Conservation (phyloP, 1,140 invertebrate species). For the Ptiloglossa arizonensis region DNA sequence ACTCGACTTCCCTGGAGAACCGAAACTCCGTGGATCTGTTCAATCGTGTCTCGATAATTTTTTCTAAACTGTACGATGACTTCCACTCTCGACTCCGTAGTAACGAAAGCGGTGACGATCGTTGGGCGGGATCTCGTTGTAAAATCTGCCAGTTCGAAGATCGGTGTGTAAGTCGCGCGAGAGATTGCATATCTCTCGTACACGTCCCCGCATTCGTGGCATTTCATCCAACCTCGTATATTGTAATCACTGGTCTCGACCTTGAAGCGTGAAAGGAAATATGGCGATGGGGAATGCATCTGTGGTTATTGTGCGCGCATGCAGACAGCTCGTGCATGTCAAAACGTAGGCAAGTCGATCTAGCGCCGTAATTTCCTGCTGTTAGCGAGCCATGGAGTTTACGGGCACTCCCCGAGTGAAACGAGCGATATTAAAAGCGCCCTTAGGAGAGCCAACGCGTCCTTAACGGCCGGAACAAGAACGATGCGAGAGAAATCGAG, state of each 20-base stretch:
- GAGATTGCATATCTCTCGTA: too few species aligned
- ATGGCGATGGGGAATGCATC: conserved; percentile 37
- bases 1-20: too few species aligned
- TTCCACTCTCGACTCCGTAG: too few species aligned
- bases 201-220: not conserved
- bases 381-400: conserved; percentile 18
- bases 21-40: too few species aligned
- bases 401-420: conserved; percentile 11
- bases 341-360: conserved; percentile 31
- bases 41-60: too few species aligned
- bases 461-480: not conserved
- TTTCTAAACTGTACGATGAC: too few species aligned
- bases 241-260: conserved; percentile 60
- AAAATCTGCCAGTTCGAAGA: not conserved
- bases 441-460: not conserved
- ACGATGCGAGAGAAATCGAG: too few species aligned
- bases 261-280: conserved; percentile 69
- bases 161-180: too few species aligned
- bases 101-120: not conserved
- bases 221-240: conserved; percentile 37
- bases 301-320: conserved; percentile 30
- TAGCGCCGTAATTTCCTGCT: conserved; percentile 35
- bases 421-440: conserved; percentile 7
- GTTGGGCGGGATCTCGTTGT: not conserved
- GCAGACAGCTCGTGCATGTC: conserved; percentile 21